Base-by-base conservation (phyloP, 2,797 vertebrate species). In the Rhinoraja longicauda region DNA sequence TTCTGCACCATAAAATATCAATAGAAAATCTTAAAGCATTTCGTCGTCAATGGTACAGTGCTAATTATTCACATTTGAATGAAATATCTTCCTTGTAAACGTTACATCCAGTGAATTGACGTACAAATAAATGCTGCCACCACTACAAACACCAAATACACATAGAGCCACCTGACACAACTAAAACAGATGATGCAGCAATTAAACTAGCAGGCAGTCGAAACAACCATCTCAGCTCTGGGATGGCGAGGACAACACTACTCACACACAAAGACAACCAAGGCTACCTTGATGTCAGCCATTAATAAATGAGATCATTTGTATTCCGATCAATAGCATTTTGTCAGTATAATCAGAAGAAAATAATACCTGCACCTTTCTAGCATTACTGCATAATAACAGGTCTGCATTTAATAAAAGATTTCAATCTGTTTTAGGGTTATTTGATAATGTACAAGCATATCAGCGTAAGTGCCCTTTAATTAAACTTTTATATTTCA, bases 221-320 rank as follows among this genome's bases (percentile, higher is more conserved):
- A 73, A 29, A 53, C 26, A n/a, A n/a, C 10, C 90, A 75, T 39
- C 45, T 92, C 73, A 53, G 67, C 12, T 29, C 26, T 92, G 67
- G 39, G 36, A n/a, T 53, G 15, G 21, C 90, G 75, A 70, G 13
- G 39, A 45, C 64, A 72, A 92, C 36, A 73, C 67, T 17, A n/a
- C 39, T 29, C 70, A 75, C 70, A 75, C 70, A 92, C 64, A 92
- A 92, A 75, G 39, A 92, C 39, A 53, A 92, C 72, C 70, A 92
- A n/a, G 90, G n/a, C 26, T 57, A 24, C 70, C 70, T 92, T 92
- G 90, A 92, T 92, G 90, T 92, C 90, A 92, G 90, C 90, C 92
- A 73, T 92, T 92, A 75, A 53, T 39, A 9, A 39, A 90, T 26
- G 32, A 62, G 88, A 45, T 9, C 32, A 53, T 17, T 73, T 17